Conservation (phyloP, 92 coral and sea anemone genomes). For the Hydrozoanthus gracilis region DNA sequence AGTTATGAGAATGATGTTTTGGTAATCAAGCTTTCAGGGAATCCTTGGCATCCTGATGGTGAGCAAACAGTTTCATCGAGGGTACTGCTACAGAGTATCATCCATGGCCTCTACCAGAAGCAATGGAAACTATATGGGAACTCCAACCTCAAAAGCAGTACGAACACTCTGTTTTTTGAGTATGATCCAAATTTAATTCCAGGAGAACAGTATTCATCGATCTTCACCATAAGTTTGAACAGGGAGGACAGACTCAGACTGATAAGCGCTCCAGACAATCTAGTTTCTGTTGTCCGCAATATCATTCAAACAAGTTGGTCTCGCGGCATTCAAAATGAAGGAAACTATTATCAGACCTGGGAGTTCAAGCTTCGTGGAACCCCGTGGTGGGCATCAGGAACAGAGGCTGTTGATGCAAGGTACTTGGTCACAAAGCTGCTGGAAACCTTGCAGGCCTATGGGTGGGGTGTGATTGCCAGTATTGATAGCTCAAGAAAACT, state of each 20-base stretch:
- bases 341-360: slow-evolving; percentile 47
- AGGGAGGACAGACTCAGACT: slow-evolving; percentile 57
- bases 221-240: slow-evolving; percentile 64
- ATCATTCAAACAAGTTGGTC: slow-evolving; percentile 58
- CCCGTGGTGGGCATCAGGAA: slow-evolving; percentile 62
- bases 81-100: slow-evolving; percentile 51
- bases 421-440: slow-evolving; percentile 50
- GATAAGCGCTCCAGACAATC: slow-evolving; percentile 51
- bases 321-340: slow-evolving; percentile 62
- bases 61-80: slow-evolving; percentile 56
- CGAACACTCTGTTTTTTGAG: slow-evolving; percentile 61
- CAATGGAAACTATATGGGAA: slow-evolving; percentile 63
- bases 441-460: slow-evolving; percentile 55
- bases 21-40: slow-evolving; percentile 56
- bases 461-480: slow-evolving; percentile 62
- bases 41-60: slow-evolving; percentile 63
- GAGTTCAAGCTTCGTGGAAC: slow-evolving; percentile 68
- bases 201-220: slow-evolving; percentile 1
- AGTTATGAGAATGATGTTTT: slow-evolving; percentile 37
- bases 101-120: slow-evolving; percentile 44
- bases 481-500: slow-evolving; percentile 44
- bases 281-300: slow-evolving; percentile 52
- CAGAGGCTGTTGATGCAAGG: slow-evolving; percentile 62
- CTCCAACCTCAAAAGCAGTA: slow-evolving; percentile 51
- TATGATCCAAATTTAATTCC: slow-evolving; percentile 49